phyloP scores from a whole-genome alignment of 2,113 vertebrate species.

The Charina bottae region DNA sequence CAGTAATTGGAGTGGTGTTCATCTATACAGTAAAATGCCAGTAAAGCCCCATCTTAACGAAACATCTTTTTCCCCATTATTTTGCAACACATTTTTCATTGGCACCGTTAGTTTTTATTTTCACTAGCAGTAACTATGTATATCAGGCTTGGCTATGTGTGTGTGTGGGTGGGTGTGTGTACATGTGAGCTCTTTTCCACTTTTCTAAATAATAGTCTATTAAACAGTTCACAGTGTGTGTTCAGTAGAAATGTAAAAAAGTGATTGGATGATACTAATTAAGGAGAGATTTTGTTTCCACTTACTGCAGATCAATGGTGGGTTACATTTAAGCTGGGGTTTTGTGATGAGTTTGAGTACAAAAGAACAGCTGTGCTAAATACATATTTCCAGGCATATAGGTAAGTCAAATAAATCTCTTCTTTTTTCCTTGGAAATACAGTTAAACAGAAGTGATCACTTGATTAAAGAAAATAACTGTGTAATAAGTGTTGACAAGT shows the following conservation, averaged over 20 bases:
- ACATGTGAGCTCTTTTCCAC: slow-evolving; percentile 64
- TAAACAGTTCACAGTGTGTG: slow-evolving; percentile 82
- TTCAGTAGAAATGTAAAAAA: slow-evolving; percentile 82
- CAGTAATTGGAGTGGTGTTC: slow-evolving; percentile 84
- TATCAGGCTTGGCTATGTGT: background rate
- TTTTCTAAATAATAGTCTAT: slow-evolving; percentile 83
- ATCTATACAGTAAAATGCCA: slow-evolving; percentile 79
- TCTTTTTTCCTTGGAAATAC: slow-evolving; percentile 55
- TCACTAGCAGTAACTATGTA: slow-evolving; percentile 46
- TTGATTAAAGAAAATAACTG: slow-evolving; percentile 52
- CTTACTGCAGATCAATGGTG: slow-evolving; percentile 82
- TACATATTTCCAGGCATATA: slow-evolving; percentile 80
- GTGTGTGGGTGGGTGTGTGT: background rate
- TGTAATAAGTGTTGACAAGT: slow-evolving; percentile 68
- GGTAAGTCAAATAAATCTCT: slow-evolving; percentile 76
- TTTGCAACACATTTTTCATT: slow-evolving; percentile 82
- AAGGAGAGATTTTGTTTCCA: slow-evolving; percentile 83
- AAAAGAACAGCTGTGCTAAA: slow-evolving; percentile 81
- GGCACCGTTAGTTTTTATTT: slow-evolving; percentile 76
- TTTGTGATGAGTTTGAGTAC: slow-evolving; percentile 78
- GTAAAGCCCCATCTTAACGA: slow-evolving; percentile 78
- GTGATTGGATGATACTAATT: slow-evolving; percentile 85
- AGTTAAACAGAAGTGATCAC: slow-evolving; percentile 47
- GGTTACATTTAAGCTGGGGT: slow-evolving; percentile 77
- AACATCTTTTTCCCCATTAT: slow-evolving; percentile 81